These are phyloP conservation scores for Caenorhabditis sp. DNA, from an alignment of 2,888 invertebrate species.

Conservation along the genomic window DNA sequence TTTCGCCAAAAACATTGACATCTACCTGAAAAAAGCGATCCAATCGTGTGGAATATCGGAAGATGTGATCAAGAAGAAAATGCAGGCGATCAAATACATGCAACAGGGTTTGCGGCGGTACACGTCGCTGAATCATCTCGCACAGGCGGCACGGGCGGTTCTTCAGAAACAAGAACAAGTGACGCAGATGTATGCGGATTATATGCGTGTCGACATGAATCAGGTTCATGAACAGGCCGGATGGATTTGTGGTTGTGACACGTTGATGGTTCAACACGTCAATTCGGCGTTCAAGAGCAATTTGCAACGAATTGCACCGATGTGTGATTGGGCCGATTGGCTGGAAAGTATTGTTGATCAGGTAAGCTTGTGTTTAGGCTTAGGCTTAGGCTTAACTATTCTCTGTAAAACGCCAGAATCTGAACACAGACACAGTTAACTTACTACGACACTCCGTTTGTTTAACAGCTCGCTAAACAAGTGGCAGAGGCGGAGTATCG, in stretches of 20 bases:
- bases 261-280: slow-evolving; percentile 77
- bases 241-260: slow-evolving; percentile 96
- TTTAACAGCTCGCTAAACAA: too few relatives aligned
- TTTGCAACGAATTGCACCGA: slow-evolving; percentile 81
- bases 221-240: slow-evolving; percentile 90
- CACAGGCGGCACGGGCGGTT: slow-evolving; percentile 92
- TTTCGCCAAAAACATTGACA: slow-evolving; percentile 90
- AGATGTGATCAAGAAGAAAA: slow-evolving; percentile 73
- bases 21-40: slow-evolving; percentile 81
- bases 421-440: too few relatives aligned
- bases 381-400: too few relatives aligned
- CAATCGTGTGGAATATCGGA: slow-evolving; percentile 20
- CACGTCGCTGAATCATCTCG: slow-evolving; percentile 94
- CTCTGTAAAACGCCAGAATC: too few relatives aligned
- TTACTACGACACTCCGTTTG: too few relatives aligned
- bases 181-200: slow-evolving; percentile 92
- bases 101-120: slow-evolving; percentile 75
- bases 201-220: slow-evolving; percentile 94
- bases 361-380: slow-evolving; percentile 17
- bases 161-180: slow-evolving; percentile 93
- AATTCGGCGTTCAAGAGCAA: slow-evolving; percentile 75
- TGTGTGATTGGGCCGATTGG: slow-evolving; percentile 98
- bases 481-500: too few relatives aligned
- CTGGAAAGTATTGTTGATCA: slow-evolving; percentile 89
- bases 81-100: slow-evolving; percentile 78